A percentile compares a stretch with the other conserved stretches of the same genome.
phyloP scores from a whole-genome alignment of 2,888 invertebrate genomes.

The Sycophila texana region DNA sequence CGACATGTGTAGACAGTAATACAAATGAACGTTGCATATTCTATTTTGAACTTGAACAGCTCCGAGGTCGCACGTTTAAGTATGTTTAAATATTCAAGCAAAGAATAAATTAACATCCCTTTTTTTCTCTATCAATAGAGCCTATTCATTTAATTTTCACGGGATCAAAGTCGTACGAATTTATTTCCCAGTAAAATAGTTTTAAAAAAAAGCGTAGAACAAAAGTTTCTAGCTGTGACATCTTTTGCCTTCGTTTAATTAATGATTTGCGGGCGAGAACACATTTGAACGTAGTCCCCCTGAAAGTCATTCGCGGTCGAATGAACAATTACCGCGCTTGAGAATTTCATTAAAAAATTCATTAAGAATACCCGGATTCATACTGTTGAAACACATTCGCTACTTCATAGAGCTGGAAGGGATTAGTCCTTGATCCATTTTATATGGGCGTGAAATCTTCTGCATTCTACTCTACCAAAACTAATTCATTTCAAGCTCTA shows the following conservation, averaged over 20 bases:
- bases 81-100: no score
- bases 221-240: not conserved
- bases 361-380: slow-evolving; percentile 44
- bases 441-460: not conserved
- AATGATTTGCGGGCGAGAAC: slow-evolving; percentile 49
- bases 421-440: not conserved
- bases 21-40: no score
- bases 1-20: no score
- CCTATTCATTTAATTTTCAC: no score
- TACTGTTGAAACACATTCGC: not conserved
- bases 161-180: no score
- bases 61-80: no score
- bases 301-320: not conserved
- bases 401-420: not conserved
- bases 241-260: slow-evolving; percentile 55
- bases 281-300: slow-evolving; percentile 22
- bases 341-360: slow-evolving; percentile 64
- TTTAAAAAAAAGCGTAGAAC: no score
- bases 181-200: no score
- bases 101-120: no score
- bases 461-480: not conserved
- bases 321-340: slow-evolving; percentile 41
- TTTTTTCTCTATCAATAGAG: no score
- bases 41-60: no score
- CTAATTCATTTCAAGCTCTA: no score